These are phyloP conservation scores for Coregonus suidteri DNA, from an alignment of 2,797 vertebrate species.

Conservation along the genomic window DNA sequence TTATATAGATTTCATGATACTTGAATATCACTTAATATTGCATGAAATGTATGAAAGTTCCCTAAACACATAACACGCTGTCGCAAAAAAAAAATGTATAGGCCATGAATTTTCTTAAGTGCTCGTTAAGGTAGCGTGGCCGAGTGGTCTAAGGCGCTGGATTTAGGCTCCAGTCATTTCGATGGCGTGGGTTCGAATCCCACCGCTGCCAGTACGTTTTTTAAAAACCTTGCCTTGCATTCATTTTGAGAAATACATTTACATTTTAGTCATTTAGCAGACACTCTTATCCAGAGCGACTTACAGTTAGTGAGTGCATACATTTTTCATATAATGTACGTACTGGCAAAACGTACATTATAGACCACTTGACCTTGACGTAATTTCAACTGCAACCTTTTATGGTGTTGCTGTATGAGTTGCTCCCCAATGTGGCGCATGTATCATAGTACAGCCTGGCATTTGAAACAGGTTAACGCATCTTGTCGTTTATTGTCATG, in stretches of 20 bases:
- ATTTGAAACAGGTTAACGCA: not conserved
- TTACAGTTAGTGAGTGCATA: no score
- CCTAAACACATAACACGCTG: no score
- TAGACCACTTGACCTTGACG: no score
- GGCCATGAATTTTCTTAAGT: accelerated
- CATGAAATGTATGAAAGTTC: no score
- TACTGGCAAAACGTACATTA: not conserved
- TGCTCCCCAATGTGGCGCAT: not conserved
- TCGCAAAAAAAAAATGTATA: no score
- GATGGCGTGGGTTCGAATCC: constrained; percentile 87
- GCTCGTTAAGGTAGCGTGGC: constrained; percentile 86
- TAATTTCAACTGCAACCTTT: not conserved
- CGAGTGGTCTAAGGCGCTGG: constrained; percentile 99
- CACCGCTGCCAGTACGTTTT: constrained; percentile 70
- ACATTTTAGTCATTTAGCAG: no score
- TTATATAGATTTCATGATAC: no score
- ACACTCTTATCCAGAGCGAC: no score
- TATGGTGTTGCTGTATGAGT: not conserved
- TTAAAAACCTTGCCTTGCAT: no score
- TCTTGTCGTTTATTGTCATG: no score
- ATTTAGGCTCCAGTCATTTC: constrained; percentile 99
- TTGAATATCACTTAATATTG: no score
- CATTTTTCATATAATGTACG: no score
- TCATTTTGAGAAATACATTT: not conserved
- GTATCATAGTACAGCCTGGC: not conserved